phyloP scores from a whole-genome alignment of 2,113 vertebrate species.

The Tachysurus vachellii region DNA sequence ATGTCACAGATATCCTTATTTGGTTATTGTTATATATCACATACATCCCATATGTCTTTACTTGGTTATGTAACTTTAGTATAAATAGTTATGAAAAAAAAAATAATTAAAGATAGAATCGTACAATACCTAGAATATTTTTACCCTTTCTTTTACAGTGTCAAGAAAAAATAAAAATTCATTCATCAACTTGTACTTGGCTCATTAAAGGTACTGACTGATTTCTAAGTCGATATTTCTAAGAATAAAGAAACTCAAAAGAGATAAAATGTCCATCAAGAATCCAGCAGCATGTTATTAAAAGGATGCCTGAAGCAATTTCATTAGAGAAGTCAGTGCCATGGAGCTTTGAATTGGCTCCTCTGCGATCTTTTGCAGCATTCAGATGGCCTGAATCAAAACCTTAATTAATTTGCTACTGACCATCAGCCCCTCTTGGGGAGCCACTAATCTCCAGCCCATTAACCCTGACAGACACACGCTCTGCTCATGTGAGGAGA shows the following conservation, averaged over 20 bases:
- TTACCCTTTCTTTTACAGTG: neutral
- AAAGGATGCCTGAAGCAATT: constrained; percentile 19
- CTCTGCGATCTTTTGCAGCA: constrained; percentile 12
- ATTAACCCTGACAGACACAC: constrained; percentile 51
- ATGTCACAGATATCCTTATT: neutral
- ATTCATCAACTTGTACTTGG: neutral
- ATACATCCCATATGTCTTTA: neutral
- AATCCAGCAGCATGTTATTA: constrained; percentile 6
- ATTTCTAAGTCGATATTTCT: neutral
- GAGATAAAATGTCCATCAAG: neutral
- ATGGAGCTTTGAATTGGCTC: constrained; percentile 23
- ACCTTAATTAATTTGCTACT: constrained; percentile 51
- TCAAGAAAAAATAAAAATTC: neutral
- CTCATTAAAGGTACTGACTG: neutral
- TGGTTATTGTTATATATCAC: neutral
- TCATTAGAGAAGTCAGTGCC: constrained; percentile 17
- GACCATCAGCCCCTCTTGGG: constrained; percentile 48
- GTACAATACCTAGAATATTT: neutral
- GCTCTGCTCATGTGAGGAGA: constrained; percentile 44
- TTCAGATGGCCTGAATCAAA: constrained; percentile 34
- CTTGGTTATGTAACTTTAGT: neutral
- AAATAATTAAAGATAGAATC: neutral
- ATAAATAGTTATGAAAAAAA: neutral
- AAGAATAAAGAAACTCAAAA: neutral
- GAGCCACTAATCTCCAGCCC: constrained; percentile 45